A percentile compares a stretch with the other conserved stretches of the same genome.
Evolutionary conservation across 2,113 vertebrate genomes (phyloP).

Genomic region (Archocentrus centrarchus): DNA sequence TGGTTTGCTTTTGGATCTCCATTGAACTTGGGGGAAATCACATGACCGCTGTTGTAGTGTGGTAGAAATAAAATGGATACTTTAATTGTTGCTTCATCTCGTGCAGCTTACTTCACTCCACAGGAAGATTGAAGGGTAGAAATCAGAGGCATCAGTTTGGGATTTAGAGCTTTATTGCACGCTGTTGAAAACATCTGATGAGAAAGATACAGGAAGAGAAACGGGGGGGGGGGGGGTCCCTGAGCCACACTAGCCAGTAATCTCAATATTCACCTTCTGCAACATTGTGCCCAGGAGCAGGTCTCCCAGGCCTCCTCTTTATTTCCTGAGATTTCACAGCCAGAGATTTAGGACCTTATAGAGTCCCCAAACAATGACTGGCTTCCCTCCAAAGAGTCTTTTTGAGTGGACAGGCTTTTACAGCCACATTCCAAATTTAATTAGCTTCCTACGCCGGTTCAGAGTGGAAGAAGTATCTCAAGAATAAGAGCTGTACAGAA

Average conservation of each 20-base stretch:
- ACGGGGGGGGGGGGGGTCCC: not conserved
- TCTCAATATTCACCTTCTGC: constrained; percentile 48
- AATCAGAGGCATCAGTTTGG: constrained; percentile 10
- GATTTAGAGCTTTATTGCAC: constrained; percentile 13
- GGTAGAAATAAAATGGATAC: not conserved
- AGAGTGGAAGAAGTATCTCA: constrained; percentile 36
- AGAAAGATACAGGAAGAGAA: not conserved
- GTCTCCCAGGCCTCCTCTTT: constrained; percentile 31
- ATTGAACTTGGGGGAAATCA: not conserved
- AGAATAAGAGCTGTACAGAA: constrained; percentile 27
- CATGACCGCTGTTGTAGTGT: not conserved
- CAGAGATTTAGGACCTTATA: constrained; percentile 13
- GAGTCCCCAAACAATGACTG: constrained; percentile 67
- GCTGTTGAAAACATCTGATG: constrained; percentile 25
- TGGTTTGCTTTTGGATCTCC: constrained; percentile 11
- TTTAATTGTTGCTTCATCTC: not conserved
- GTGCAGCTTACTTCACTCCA: not conserved
- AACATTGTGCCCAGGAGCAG: constrained; percentile 5
- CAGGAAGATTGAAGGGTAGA: constrained; percentile 1
- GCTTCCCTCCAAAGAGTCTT: constrained; percentile 53
- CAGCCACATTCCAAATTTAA: constrained; percentile 52
- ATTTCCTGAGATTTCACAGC: constrained; percentile 31
- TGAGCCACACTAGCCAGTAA: constrained; percentile 6
- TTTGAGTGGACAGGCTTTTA: constrained; percentile 50
- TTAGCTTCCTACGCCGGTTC: constrained; percentile 43